Conservation (phyloP, 2,113 vertebrate genomes). For the Campylomormyrus tamandua region DNA sequence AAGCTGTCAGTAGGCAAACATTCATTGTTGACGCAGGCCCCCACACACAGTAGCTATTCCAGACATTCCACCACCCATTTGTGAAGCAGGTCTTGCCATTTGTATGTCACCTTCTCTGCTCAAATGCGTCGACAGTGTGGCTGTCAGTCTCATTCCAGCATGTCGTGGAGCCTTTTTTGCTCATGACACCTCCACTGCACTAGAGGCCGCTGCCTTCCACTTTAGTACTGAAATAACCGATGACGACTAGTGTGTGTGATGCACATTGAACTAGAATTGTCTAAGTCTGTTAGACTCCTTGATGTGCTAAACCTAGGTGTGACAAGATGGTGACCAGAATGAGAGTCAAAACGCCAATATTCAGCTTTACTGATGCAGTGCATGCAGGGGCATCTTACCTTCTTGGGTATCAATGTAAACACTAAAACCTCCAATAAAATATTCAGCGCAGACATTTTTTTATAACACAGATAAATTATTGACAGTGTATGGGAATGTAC, state of each 20-base stretch:
- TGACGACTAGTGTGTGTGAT: background rate
- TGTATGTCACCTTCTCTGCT: background rate
- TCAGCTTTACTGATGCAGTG: background rate
- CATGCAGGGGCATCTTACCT: background rate
- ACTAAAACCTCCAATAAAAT: background rate
- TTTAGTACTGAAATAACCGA: background rate
- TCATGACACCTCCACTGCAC: background rate
- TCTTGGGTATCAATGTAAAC: background rate
- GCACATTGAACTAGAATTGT: background rate
- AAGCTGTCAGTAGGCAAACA: background rate
- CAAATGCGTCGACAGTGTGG: background rate
- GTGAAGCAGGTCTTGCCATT: background rate
- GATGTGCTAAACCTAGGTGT: background rate
- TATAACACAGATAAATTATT: slow-evolving; percentile 4
- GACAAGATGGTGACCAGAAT: background rate
- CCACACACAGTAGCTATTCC: background rate
- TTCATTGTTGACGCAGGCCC: background rate
- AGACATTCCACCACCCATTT: background rate
- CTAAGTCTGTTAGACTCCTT: background rate
- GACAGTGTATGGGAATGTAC: background rate
- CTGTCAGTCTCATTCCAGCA: background rate
- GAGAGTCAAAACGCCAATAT: background rate
- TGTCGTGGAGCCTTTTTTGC: background rate
- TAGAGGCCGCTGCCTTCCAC: background rate
- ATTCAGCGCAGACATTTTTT: slow-evolving; percentile 3